Evolutionary conservation across 2,797 vertebrate species (phyloP).

Genomic region (Tenualosa ilisha): DNA sequence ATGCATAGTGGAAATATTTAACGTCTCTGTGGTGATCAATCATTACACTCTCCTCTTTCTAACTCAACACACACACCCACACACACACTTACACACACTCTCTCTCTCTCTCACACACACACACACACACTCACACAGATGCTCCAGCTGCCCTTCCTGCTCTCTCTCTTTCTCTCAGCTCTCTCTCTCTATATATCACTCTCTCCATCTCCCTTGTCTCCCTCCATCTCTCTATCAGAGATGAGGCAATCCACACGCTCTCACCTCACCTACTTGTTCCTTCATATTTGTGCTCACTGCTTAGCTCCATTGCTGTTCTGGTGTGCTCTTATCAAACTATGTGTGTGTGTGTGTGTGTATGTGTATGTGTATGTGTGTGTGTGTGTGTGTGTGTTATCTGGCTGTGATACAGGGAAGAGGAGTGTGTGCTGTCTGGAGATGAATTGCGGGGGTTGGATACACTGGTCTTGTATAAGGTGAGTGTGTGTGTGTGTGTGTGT

Average conservation of each 20-base stretch:
- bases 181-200: neutral
- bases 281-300: neutral
- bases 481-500: neutral
- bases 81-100: neutral
- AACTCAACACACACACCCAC: neutral
- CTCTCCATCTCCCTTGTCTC: neutral
- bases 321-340: neutral
- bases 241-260: neutral
- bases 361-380: neutral
- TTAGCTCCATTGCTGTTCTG: neutral
- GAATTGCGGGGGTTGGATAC: too few relatives aligned
- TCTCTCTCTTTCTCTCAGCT: slow-evolving; percentile 1
- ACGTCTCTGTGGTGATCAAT: neutral
- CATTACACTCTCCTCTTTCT: neutral
- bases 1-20: slow-evolving; percentile 2
- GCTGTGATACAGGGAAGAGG: too few relatives aligned
- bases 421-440: too few relatives aligned
- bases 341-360: neutral
- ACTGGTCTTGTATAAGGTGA: neutral
- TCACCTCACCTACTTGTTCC: neutral
- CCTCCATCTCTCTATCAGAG: neutral
- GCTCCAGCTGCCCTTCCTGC: neutral
- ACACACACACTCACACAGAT: neutral
- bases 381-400: neutral
- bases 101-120: slow-evolving; percentile 4